Percentiles rank a stretch among this genome's conserved stretches.
phyloP scores from a whole-genome alignment of 2,888 invertebrate genomes.

The Sepioteuthis lessoniana region DNA sequence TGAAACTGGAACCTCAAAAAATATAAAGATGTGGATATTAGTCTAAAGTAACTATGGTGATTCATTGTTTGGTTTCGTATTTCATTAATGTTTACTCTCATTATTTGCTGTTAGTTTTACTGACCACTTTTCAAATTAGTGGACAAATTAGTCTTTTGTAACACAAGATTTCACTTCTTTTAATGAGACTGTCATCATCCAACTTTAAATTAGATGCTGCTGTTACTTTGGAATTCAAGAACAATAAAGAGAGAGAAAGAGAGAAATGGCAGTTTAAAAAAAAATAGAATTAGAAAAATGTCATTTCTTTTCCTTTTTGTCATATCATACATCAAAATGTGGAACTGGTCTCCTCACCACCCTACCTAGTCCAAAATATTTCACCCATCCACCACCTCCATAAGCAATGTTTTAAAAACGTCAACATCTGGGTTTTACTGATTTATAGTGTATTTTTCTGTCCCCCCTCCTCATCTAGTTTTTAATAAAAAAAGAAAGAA shows the following conservation, averaged over 20 bases:
- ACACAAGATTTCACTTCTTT: constrained; percentile 33
- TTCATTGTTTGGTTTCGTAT: background rate
- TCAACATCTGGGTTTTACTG: constrained; percentile 9
- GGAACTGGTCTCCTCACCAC: background rate
- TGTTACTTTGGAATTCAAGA: background rate
- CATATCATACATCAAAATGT: constrained; percentile 33
- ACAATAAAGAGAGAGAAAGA: background rate
- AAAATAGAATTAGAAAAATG: background rate
- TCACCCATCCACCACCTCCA: background rate
- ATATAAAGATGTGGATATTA: background rate
- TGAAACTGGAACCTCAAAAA: too few relatives aligned
- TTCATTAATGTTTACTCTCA: background rate
- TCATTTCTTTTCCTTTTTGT: background rate
- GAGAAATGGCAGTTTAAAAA: background rate
- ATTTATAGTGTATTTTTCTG: background rate
- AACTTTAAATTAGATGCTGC: constrained; percentile 10
- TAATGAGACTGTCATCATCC: background rate
- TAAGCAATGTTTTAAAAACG: background rate
- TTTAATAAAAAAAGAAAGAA: background rate
- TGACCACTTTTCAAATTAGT: background rate
- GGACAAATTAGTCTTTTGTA: background rate
- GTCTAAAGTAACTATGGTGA: background rate
- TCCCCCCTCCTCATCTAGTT: background rate
- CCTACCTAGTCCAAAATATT: background rate
- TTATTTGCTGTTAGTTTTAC: background rate